Conservation (phyloP, 2,888 invertebrate species). For the Drosophila helvetica region DNA sequence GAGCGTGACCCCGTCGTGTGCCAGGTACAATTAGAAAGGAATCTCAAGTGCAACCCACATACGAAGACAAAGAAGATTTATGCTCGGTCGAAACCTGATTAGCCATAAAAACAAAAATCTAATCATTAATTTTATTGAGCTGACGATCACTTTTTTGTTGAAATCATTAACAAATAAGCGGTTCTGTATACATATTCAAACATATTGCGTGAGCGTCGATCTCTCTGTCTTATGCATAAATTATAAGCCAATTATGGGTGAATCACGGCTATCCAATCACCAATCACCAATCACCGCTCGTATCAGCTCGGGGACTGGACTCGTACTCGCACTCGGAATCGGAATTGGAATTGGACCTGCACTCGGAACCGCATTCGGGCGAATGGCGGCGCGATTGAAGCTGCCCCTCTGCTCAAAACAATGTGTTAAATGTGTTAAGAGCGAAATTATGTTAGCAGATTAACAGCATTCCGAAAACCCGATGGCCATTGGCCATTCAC, state of each 20-base stretch:
- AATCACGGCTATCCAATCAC: conserved; percentile 65
- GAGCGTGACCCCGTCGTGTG: conserved; percentile 47
- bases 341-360: conserved; percentile 1
- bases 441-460: conserved; percentile 79
- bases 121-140: conserved; percentile 76
- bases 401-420: conserved; percentile 61
- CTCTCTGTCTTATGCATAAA: conserved; percentile 64
- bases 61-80: conserved; percentile 57
- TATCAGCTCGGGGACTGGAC: conserved; percentile 15
- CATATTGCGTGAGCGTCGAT: conserved; percentile 48
- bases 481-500: conserved; percentile 42
- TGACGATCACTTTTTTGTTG: conserved; percentile 76
- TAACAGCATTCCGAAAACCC: conserved; percentile 72
- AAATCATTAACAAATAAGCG: conserved; percentile 74
- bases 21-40: conserved; percentile 74
- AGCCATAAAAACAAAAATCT: conserved; percentile 57
- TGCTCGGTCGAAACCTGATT: conserved; percentile 64
- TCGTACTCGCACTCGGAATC: background rate
- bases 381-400: conserved; percentile 67
- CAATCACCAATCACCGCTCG: conserved; percentile 60
- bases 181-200: conserved; percentile 62
- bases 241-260: conserved; percentile 77
- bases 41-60: conserved; percentile 62
- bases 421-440: conserved; percentile 79
- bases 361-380: background rate